Base-by-base conservation (phyloP, 2,113 vertebrate genomes). In the Hystrix cristata region DNA sequence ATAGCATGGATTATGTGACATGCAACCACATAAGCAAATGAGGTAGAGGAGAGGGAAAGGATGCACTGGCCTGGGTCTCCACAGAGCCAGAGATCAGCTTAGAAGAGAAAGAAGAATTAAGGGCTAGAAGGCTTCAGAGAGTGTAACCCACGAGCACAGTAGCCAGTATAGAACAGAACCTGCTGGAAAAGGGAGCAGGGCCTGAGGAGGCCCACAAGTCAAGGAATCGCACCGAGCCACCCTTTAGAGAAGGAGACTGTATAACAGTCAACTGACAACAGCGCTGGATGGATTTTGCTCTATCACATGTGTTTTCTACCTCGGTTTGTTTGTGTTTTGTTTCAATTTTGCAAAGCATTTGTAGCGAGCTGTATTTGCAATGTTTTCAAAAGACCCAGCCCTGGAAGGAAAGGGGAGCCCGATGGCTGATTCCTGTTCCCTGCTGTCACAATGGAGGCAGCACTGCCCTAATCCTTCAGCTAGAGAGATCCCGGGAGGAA, bases 401-500 rank as follows among this genome's bases (percentile, higher is more conserved):
- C 19, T 25, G 53, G 38, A 69, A 4, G 23, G 53, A 48, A 94
- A 79, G 67, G 57, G 14, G 62, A 86, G 7, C 60, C 60, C 19
- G 57, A 51, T 8, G n/a, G 34, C 78, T 64, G 46, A 38, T 43
- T 55, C 74, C 67, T 57, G 15, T 46, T 89, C 55, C 65, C 38
- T 7, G 51, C 57, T 91, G 57, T 76, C 87, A 64, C 92, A 83
- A 83, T 8, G 21, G 71, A 89, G 72, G 59, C 71, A 92, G 83
- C 87, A 43, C 79, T 23, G 19, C 76, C 34, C 71, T 84, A 65
- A 71, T 87, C 90, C 81, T 57, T 74, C 87, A 76, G 53, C 64
- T 74, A 69, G 48, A 64, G 84, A 69, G 53, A 31, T 62, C 84
- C 92, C 60, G 34, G 23, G 88, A 79, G 80, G 96, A 94, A 81